Percentiles rank a stretch among this genome's conserved stretches.
Evolutionary conservation across 2,888 invertebrate species (phyloP).

Genomic region (Oxytorus armatus): DNA sequence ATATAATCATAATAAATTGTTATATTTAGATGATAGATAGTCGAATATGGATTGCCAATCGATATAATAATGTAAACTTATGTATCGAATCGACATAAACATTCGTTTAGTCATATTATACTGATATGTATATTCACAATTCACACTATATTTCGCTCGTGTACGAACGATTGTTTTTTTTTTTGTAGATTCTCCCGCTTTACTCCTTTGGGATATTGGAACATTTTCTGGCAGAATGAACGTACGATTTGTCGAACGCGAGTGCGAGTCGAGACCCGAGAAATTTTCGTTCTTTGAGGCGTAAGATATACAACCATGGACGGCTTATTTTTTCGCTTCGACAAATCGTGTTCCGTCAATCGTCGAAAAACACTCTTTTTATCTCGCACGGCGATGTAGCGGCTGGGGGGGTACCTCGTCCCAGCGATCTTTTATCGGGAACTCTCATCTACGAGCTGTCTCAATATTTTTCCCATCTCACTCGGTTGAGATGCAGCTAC

Average conservation of each 20-base stretch:
- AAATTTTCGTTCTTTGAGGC: slow-evolving; percentile 40
- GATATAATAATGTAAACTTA: not conserved
- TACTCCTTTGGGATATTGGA: slow-evolving; percentile 24
- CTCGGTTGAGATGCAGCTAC: slow-evolving; percentile 19
- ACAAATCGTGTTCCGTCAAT: slow-evolving; percentile 57
- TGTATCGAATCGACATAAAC: not conserved
- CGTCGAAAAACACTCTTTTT: slow-evolving; percentile 51
- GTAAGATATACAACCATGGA: slow-evolving; percentile 22
- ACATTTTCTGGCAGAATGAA: slow-evolving; percentile 25
- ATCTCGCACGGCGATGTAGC: slow-evolving; percentile 34
- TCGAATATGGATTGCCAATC: too few relatives aligned
- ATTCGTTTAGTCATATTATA: not conserved
- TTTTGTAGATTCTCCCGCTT: not conserved
- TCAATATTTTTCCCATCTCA: slow-evolving; percentile 21
- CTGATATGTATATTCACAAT: slow-evolving; percentile 4
- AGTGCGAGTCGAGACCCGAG: not conserved
- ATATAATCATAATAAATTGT: not conserved
- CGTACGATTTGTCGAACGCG: slow-evolving; percentile 12
- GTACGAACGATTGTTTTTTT: slow-evolving; percentile 8
- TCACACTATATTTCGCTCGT: too few relatives aligned
- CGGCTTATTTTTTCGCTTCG: slow-evolving; percentile 40
- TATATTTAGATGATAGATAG: not conserved
- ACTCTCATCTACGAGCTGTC: slow-evolving; percentile 11
- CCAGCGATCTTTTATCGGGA: slow-evolving; percentile 46
- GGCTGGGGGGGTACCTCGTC: too few relatives aligned